Evolutionary conservation across 2,888 invertebrate genomes (phyloP), one percentile per base, ranked within the genome.

Genomic region (Eutolmus rufibarbis): DNA sequence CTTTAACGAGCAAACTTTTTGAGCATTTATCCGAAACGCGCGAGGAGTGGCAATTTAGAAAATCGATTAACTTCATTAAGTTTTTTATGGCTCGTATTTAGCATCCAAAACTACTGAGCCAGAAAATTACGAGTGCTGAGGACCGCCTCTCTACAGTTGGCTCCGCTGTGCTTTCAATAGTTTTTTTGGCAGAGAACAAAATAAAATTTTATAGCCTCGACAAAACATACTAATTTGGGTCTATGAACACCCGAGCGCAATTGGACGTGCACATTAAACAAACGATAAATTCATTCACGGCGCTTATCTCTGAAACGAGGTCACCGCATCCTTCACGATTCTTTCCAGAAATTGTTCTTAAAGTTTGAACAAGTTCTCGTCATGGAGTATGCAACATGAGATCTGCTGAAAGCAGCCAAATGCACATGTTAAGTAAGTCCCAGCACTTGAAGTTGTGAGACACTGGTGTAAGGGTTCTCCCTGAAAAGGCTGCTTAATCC

Each of bases 31-130:
- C 40, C 40, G 66, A 57, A 40, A 78, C 40, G n/a, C n/a, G 28
- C 43, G 46, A 78, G 16, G 37, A 82, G 82, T 57, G 82, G 82
- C 57, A 82, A 82, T 82, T 82, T 66, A 66, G 82, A 66, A 82
- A 82, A 82, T 82, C 82, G 82, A 82, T 82, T 78, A 78, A 78
- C 19, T 78, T 78, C 78, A 66, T 66, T 82, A 82, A 82, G 57
- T 37, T 31, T 82, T 82, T 66, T 82, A 66, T 82, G 37, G 82
- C 14, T 79, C 23, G 5, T 51, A 43, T 51, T 34, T 51, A 79
- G 31, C 28, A 31, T 37, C 76, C 37, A 37, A 76, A 76, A 66
- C 66, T 66, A 66, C 28, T 66, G 28, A 12, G 66, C 23, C 28
- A 28, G 28, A 66, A 66, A 66, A 66, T 66, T 66, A 66, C 66